Evolutionary conservation across 2,113 vertebrate genomes (phyloP), one percentile per base, ranked within the genome.

Genomic region (Passer domesticus): DNA sequence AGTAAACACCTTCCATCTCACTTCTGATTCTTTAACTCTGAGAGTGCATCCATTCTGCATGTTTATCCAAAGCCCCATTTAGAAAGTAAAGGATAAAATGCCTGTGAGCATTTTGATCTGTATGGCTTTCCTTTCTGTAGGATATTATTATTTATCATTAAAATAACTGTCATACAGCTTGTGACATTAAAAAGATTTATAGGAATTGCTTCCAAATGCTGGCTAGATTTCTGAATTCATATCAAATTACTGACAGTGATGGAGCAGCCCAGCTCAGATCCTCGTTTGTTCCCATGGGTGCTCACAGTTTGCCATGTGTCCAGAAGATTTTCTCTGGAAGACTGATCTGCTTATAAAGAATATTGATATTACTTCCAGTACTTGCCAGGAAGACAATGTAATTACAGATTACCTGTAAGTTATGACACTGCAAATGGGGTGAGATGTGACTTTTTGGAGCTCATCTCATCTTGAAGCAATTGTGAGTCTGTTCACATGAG

Each of bases 141-240:
- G 73, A 37, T 93, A 77, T 85, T 92, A 83, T 77, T 89, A 74
- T 92, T 95, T 82, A 67, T 95, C 92, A 95, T 97, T 94, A 93
- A 94, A 83, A 85, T 69, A 96, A 92, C 88, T 97, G 89, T 88
- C 90, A 76, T 82, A 89, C 30, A 43, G 69, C 43, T 81, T 92
- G 50, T 97, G 95, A 79, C 4, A 11, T 89, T 76, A 90, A 89
- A 94, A 75, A 62, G 27, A 78, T 79, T 69, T 83, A 43, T 63
- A 28, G 69, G 66, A 60, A 46, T 87, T 60, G 49, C 18, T 89
- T 97, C 62, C 13, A 59, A 59, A 62, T 67, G n/a, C 68, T 90
- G 19, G 53, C 22, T 81, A 18, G 79, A 49, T 69, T 72, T 72
- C 49, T 94, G 82, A 92, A n/a, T 83, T 83, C 12, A 27, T 17